A percentile compares a stretch with the other conserved stretches of the same genome.
These are phyloP conservation scores for Drosophila dives DNA, from an alignment of 2,888 invertebrate species.

Conservation along the genomic window DNA sequence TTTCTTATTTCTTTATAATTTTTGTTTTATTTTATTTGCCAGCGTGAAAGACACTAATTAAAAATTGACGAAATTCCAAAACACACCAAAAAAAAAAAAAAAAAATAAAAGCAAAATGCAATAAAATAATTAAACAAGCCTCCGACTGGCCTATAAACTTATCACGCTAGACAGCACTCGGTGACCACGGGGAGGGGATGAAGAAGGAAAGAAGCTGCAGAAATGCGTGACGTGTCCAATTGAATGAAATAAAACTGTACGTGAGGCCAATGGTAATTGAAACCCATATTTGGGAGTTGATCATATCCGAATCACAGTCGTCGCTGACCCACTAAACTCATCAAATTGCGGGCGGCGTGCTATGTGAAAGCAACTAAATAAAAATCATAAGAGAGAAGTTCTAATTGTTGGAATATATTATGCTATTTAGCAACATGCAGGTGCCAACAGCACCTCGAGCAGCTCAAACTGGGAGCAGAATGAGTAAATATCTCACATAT, in stretches of 20 bases:
- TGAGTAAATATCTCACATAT: neutral
- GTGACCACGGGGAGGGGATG: neutral
- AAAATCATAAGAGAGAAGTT: slow-evolving; percentile 45
- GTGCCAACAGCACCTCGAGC: slow-evolving; percentile 15
- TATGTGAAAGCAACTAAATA: slow-evolving; percentile 61
- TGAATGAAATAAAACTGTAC: slow-evolving; percentile 51
- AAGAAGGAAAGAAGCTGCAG: slow-evolving; percentile 28
- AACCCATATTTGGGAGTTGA: slow-evolving; percentile 47
- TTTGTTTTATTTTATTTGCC: slow-evolving; percentile 21
- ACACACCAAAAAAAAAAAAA: slow-evolving; percentile 11
- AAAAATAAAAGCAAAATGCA: slow-evolving; percentile 49
- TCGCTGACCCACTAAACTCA: slow-evolving; percentile 42
- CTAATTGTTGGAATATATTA: slow-evolving; percentile 51
- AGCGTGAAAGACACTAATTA: slow-evolving; percentile 71
- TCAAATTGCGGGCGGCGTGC: slow-evolving; percentile 22
- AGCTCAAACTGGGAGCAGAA: neutral
- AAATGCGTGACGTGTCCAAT: slow-evolving; percentile 40
- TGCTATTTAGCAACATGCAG: slow-evolving; percentile 9
- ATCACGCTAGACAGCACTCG: slow-evolving; percentile 34
- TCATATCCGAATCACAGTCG: slow-evolving; percentile 11
- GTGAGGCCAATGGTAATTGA: slow-evolving; percentile 58
- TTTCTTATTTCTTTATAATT: slow-evolving; percentile 42
- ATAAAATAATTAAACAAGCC: slow-evolving; percentile 73
- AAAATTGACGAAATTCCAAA: slow-evolving; percentile 60
- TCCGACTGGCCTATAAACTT: slow-evolving; percentile 57